Base-by-base conservation (phyloP, 2,113 vertebrate species). In the Phaethon lepturus region DNA sequence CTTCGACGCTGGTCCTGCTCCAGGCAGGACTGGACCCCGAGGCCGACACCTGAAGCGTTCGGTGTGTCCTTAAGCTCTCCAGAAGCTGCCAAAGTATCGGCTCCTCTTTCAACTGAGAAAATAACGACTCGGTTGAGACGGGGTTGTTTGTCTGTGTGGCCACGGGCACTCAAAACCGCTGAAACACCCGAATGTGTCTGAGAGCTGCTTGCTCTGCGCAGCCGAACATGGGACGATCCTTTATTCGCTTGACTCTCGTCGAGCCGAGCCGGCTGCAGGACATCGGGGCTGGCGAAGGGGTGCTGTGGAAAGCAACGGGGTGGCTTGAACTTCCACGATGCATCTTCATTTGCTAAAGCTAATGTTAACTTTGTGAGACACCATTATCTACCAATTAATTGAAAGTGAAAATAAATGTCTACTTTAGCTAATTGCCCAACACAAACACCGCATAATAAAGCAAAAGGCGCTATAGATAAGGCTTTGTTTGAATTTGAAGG, bases 1-100 rank as follows among this genome's bases (percentile, higher is more conserved):
- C n/a, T 40, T 9, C 4, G 3, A 33, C 23, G 52, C 28, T 28
- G 62, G 44, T 76, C 44, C 52, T 10, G 44, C 52, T 42, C 29
- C 2, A 2, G 44, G 60, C 42, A 17, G 50, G 50, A 22, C 50
- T 44, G 33, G 13, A 33, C 17, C 19, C 5, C 49, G 20, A 0
- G 5, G 19, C 44, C 2, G 1, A 45, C 3, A 2, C 62, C 72
- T 12, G 35, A 15, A 40, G 29, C 15, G 24, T 19, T n/a, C 29
- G 17, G 35, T 6, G 52, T 9, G 7, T 12, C 29, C 2, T 0
- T 16, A 35, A 35, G 25, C 29, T 12, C 53, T 59, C 28, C 2
- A 1, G 6, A 16, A 42, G 31, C 18, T 42, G 52, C 18, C 52
- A 58, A 10, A 58, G 42, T 8, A 42, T 24, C 9, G 2, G 17